Evolutionary conservation across 1,140 invertebrate genomes (phyloP).

Genomic region (Philaenus spumarius): DNA sequence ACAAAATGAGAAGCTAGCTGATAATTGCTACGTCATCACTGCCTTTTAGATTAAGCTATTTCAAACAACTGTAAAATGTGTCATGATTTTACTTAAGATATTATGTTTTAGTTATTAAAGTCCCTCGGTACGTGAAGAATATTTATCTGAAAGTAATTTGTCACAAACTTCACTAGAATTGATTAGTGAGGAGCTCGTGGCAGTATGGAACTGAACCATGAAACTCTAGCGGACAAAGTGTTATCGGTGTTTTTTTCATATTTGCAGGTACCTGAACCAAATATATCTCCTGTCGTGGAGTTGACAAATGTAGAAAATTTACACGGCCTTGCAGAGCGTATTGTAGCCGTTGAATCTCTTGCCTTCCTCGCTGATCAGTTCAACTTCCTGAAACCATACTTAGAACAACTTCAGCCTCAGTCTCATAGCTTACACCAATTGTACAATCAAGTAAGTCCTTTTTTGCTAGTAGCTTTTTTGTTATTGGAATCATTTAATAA

Average conservation of each 20-base stretch:
- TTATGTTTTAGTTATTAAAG: too few relatives aligned
- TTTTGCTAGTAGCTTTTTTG: not conserved
- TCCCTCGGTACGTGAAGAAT: too few relatives aligned
- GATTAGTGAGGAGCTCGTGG: too few relatives aligned
- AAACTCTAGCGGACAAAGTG: too few relatives aligned
- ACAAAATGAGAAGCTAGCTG: too few relatives aligned
- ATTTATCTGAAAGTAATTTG: too few relatives aligned
- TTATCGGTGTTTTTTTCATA: constrained; percentile 6
- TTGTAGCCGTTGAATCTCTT: constrained; percentile 87
- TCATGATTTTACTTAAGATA: too few relatives aligned
- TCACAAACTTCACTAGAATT: too few relatives aligned
- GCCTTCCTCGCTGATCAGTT: constrained; percentile 85
- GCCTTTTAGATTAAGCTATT: too few relatives aligned
- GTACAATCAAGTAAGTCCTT: constrained; percentile 46
- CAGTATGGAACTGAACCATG: too few relatives aligned
- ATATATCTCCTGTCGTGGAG: constrained; percentile 63
- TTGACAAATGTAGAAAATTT: constrained; percentile 62
- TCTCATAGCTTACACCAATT: constrained; percentile 55
- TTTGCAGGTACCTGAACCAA: constrained; percentile 50
- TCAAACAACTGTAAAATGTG: too few relatives aligned
- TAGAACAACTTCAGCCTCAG: constrained; percentile 61
- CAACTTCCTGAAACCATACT: constrained; percentile 70
- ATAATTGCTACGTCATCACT: too few relatives aligned
- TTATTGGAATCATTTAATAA: not conserved
- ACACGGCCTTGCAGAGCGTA: constrained; percentile 74